Base-by-base conservation (phyloP, 2,888 invertebrate species). In the Myopa tessellatipennis region DNA sequence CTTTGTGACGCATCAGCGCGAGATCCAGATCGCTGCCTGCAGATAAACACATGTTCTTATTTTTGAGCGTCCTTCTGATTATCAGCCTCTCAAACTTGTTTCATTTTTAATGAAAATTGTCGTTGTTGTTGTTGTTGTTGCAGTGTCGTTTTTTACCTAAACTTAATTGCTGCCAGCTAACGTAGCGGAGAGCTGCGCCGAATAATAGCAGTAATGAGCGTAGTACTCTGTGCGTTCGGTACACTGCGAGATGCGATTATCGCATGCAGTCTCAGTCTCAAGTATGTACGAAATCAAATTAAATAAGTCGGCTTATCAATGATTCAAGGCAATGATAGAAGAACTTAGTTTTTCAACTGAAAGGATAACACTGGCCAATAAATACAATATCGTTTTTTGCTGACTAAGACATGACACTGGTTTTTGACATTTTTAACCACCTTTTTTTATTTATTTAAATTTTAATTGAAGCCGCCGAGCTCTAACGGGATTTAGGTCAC, bases 11-110 rank as follows among this genome's bases (percentile, higher is more conserved):
- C 69, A 18, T 18, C 74, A 60, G 34, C 68, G 63, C 18, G 50
- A 45, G 61, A 40, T n/a, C 40, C 40, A 38, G 67, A 73, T 73
- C 61, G 61, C 63, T 63, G 73, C 61, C 73, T 26, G 73, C 63
- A 73, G 73, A 73, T 73, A 73, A 73, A 73, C 73, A 73, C 61
- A 73, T 73, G 73, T 63, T 73, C 73, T 26, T 63, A 73, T 73
- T 73, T 71, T 58, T 71, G 34, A 36, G 40, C 50, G 45, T 73
- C 61, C 34, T 73, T 26, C 63, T 6, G 12, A 14, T 58, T 38
- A 58, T 16, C 50, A 61, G 14, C 70, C 38, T 38, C 67, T 40
- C 40, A 38, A 68, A 40, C 70, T 55, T 36, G n/a, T 34, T 55
- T 70, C 5, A 26, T 55, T 70, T 70, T 70, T 70, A 70, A 70